Conservation (phyloP, 2,797 vertebrate genomes). For the Rousettus madagascariensis region DNA sequence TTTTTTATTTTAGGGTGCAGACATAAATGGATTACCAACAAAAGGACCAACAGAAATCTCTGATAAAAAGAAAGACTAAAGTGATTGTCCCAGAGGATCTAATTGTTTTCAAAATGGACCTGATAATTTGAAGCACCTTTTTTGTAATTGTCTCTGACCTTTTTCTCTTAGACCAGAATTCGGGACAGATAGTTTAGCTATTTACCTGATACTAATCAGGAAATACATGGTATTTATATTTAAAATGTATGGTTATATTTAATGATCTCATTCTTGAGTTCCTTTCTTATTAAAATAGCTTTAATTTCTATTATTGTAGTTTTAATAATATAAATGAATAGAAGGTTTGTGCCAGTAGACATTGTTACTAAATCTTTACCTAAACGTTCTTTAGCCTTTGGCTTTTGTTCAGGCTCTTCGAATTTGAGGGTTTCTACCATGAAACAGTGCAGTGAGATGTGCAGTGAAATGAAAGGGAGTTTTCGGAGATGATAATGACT, state of each 20-base stretch:
- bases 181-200: slow-evolving; percentile 22
- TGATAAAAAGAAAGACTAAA: slow-evolving; percentile 91
- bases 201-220: slow-evolving; percentile 51
- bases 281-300: slow-evolving; percentile 41
- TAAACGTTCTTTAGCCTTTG: not conserved
- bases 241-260: slow-evolving; percentile 61
- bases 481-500: not conserved
- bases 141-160: slow-evolving; percentile 68
- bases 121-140: slow-evolving; percentile 67
- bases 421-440: slow-evolving; percentile 4
- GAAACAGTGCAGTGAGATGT: not conserved
- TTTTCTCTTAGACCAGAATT: slow-evolving; percentile 67
- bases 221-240: slow-evolving; percentile 61
- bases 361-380: not conserved
- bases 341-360: slow-evolving; percentile 23
- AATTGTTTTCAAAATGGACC: slow-evolving; percentile 64
- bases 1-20: slow-evolving; percentile 60
- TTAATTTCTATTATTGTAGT: slow-evolving; percentile 32
- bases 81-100: slow-evolving; percentile 5
- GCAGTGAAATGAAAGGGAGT: not conserved
- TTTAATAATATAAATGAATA: slow-evolving; percentile 49
- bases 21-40: slow-evolving; percentile 75
- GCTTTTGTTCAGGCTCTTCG: not conserved
- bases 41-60: slow-evolving; percentile 78
- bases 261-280: slow-evolving; percentile 66